Evolutionary conservation across 2,888 invertebrate genomes (phyloP).

Genomic region (Ceramica pisi): DNA sequence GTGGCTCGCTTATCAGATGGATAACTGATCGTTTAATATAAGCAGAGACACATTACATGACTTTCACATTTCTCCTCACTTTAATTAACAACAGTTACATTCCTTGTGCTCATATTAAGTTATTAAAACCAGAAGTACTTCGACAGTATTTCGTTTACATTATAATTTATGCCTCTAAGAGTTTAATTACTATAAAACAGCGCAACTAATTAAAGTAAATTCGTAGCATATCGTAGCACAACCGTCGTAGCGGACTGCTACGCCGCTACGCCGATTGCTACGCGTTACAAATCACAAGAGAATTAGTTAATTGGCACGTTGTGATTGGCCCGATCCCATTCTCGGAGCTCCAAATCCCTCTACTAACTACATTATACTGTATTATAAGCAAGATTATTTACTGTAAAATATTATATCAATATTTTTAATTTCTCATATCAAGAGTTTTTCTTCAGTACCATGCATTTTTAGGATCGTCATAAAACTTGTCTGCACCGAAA

Average conservation of each 20-base stretch:
- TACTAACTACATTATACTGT: conserved; percentile 30
- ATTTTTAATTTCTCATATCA: not conserved
- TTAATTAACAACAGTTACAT: conserved; percentile 22
- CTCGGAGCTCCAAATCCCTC: conserved; percentile 36
- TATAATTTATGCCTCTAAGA: conserved; percentile 27
- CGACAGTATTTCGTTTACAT: conserved; percentile 5
- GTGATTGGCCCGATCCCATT: conserved; percentile 35
- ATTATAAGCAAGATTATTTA: conserved; percentile 14
- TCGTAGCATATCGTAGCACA: conserved; percentile 42
- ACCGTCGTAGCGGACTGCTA: conserved; percentile 45
- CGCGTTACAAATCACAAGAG: conserved; percentile 59
- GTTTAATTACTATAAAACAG: conserved; percentile 43
- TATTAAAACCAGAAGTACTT: conserved; percentile 26
- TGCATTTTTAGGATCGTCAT: conserved; percentile 30
- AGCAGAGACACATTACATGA: not conserved
- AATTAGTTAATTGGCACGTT: conserved; percentile 57
- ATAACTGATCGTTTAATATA: conserved; percentile 9
- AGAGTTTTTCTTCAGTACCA: conserved; percentile 10
- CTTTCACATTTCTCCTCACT: not conserved
- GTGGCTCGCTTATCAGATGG: not conserved
- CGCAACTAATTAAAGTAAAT: conserved; percentile 41
- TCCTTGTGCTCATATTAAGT: conserved; percentile 17
- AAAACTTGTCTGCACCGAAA: conserved; percentile 24
- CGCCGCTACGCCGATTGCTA: conserved; percentile 55
- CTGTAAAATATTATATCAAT: conserved; percentile 11